Evolutionary conservation across 2,888 invertebrate genomes (phyloP).

Genomic region (Ophonus ardosiacus): DNA sequence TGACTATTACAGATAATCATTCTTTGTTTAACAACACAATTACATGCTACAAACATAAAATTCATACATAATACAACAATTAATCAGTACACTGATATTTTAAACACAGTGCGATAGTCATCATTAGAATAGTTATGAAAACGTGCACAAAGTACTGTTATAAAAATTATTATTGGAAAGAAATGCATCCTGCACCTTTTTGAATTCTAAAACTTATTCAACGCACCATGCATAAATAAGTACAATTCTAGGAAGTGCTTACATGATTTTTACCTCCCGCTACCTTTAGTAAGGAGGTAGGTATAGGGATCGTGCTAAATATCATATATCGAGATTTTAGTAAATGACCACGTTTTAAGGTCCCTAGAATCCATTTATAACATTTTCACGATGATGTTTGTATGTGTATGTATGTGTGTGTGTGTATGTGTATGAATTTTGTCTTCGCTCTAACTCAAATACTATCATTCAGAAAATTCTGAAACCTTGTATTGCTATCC

Average conservation of each 20-base stretch:
- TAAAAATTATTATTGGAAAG: slow-evolving; percentile 36
- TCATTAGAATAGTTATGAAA: slow-evolving; percentile 23
- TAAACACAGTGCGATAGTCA: not conserved
- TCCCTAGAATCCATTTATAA: no score
- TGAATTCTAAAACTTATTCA: slow-evolving; percentile 22
- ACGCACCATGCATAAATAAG: slow-evolving; percentile 7
- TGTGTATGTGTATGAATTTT: no score
- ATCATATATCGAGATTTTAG: no score
- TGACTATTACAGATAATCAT: slow-evolving; percentile 7
- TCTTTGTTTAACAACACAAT: slow-evolving; percentile 30
- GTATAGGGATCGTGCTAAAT: no score
- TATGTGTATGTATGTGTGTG: no score
- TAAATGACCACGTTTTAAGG: no score
- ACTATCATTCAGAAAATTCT: no score
- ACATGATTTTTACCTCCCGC: slow-evolving; percentile 33
- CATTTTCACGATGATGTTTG: no score
- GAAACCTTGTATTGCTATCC: no score
- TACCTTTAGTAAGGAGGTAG: no score
- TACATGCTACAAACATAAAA: slow-evolving; percentile 3
- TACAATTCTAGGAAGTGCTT: slow-evolving; percentile 20
- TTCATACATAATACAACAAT: not conserved
- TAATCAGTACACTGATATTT: not conserved
- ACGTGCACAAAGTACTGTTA: slow-evolving; percentile 25
- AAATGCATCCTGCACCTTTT: slow-evolving; percentile 4
- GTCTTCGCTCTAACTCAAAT: no score